Percentiles rank a stretch among this genome's conserved stretches.
These are phyloP conservation scores for Xestia sexstrigata DNA, from an alignment of 2,888 invertebrate species.

Conservation along the genomic window DNA sequence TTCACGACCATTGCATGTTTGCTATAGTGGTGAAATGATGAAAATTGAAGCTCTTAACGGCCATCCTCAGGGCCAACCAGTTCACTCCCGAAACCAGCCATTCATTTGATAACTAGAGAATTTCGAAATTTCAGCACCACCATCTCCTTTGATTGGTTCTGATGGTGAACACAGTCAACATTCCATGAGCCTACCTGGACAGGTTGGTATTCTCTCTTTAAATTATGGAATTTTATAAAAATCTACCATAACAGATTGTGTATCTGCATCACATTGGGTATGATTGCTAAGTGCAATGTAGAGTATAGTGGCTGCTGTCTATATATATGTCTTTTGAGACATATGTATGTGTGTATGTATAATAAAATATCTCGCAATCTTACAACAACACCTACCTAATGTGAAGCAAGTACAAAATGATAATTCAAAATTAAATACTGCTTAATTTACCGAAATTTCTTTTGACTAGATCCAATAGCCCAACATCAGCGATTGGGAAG, in stretches of 20 bases:
- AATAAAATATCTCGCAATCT: no score
- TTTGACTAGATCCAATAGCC: constrained; percentile 59
- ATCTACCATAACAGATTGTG: constrained; percentile 18
- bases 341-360: no score
- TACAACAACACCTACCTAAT: not conserved
- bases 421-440: not conserved
- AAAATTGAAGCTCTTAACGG: not conserved
- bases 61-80: not conserved
- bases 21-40: no score
- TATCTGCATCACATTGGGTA: constrained; percentile 29
- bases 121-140: constrained; percentile 92
- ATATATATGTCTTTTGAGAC: no score
- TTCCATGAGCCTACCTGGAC: constrained; percentile 87
- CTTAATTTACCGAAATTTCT: constrained; percentile 49
- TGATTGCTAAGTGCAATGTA: not conserved
- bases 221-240: not conserved
- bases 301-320: not conserved
- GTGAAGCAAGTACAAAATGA: constrained; percentile 43
- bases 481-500: constrained; percentile 55
- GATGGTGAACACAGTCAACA: constrained; percentile 91
- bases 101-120: not conserved
- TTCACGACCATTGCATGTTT: not conserved
- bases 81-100: not conserved
- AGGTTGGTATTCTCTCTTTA: constrained; percentile 73
- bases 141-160: constrained; percentile 94